Conservation (phyloP, 2,888 invertebrate species). For the Lasioglossum lativentre region DNA sequence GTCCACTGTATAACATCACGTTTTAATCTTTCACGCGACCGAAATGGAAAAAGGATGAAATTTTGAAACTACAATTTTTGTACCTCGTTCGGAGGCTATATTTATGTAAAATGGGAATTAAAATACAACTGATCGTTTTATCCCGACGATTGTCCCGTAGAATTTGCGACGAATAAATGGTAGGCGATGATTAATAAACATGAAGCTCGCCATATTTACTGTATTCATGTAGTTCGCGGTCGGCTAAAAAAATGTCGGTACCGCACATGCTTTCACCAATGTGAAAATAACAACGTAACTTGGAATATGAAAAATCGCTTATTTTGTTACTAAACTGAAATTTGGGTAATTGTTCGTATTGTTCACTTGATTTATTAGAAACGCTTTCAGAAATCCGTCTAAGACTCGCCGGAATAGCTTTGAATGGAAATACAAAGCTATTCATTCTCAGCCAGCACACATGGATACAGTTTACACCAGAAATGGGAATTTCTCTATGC, state of each 20-base stretch:
- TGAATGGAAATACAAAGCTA: background rate
- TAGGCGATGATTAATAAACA: background rate
- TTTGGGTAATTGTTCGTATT: background rate
- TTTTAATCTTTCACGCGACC: background rate
- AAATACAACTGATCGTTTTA: constrained; percentile 6
- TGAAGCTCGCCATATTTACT: background rate
- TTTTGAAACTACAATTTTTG: background rate
- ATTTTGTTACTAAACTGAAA: background rate
- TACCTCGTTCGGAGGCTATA: background rate
- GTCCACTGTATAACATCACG: background rate
- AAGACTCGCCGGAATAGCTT: background rate
- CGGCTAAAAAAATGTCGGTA: background rate
- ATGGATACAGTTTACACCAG: background rate
- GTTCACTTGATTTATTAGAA: background rate
- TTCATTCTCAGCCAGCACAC: background rate
- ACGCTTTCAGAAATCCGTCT: background rate
- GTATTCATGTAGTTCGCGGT: background rate
- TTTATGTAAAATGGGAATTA: constrained; percentile 4
- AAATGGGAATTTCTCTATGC: background rate
- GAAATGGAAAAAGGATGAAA: background rate
- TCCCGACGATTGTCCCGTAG: background rate
- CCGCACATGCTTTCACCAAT: background rate
- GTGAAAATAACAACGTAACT: background rate
- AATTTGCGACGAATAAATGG: background rate
- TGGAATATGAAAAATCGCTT: background rate